These are phyloP conservation scores for Neolamprologus devosi DNA, from an alignment of 2,113 vertebrate genomes.

Conservation along the genomic window DNA sequence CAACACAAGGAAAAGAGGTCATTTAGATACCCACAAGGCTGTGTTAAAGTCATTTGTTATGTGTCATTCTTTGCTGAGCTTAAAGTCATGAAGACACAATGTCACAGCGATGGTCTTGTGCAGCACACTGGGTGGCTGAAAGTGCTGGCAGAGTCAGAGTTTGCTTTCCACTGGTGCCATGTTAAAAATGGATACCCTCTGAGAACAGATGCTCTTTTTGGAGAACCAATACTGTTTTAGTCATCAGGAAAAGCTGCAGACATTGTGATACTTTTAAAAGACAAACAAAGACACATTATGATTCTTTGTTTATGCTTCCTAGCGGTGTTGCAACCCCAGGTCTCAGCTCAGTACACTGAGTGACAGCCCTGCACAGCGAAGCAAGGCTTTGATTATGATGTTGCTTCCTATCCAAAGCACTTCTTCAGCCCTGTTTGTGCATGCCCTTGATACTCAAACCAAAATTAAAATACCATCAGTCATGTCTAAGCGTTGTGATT, in stretches of 20 bases:
- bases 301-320: not conserved
- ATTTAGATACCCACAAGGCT: not conserved
- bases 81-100: not conserved
- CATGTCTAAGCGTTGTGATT: constrained; percentile 13
- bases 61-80: not conserved
- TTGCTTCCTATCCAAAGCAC: not conserved
- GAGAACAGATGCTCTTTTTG: not conserved
- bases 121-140: not conserved
- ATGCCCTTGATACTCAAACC: not conserved
- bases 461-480: constrained; percentile 4
- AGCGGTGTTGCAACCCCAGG: not conserved
- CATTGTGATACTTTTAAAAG: constrained; percentile 1
- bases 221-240: not conserved
- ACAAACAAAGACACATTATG: not conserved
- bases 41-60: not conserved
- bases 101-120: not conserved
- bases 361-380: constrained; percentile 3
- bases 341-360: constrained; percentile 7
- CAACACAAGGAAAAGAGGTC: not conserved
- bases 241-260: not conserved
- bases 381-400: not conserved
- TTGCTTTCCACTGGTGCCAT: not conserved
- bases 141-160: not conserved
- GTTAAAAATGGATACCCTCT: not conserved
- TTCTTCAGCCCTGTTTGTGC: not conserved